Conservation (phyloP, 1,140 invertebrate species). For the Drosophila grimshawi region DNA sequence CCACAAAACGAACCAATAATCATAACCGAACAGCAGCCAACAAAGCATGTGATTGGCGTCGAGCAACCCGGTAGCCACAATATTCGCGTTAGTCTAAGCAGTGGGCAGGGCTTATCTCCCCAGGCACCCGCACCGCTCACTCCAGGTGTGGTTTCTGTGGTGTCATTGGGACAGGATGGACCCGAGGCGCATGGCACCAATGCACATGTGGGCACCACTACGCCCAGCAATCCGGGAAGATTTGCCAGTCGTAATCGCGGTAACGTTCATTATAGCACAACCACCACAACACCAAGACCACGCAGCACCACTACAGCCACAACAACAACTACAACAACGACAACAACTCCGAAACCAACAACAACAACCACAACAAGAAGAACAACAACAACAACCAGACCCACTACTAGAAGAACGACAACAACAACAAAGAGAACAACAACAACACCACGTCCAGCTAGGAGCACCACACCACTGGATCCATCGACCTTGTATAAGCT, state of each 20-base stretch:
- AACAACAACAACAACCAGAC: conserved; percentile 40
- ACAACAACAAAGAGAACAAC: conserved; percentile 51
- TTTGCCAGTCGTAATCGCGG: conserved; percentile 64
- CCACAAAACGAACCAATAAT: conserved; percentile 48
- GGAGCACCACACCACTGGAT: conserved; percentile 63
- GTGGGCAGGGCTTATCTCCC: conserved; percentile 46
- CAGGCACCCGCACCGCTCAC: conserved; percentile 18
- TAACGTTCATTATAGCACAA: conserved; percentile 68
- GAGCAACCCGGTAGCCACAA: conserved; percentile 65
- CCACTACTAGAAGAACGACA: conserved; percentile 33
- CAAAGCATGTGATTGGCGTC: conserved; percentile 49
- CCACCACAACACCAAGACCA: conserved; percentile 34
- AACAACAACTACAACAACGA: conserved; percentile 14
- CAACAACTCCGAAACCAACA: conserved; percentile 17
- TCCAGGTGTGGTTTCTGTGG: conserved; percentile 39
- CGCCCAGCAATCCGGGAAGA: conserved; percentile 41
- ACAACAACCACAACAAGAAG: conserved; percentile 47
- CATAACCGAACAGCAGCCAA: conserved; percentile 60
- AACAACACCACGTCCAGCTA: conserved; percentile 13
- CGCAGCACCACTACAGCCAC: conserved; percentile 45
- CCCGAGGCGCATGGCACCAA: conserved; percentile 65
- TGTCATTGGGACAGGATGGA: conserved; percentile 30
- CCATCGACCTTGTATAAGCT: conserved; percentile 56
- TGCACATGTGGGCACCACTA: conserved; percentile 67
- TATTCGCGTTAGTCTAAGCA: conserved; percentile 62